Conservation (phyloP, 2,797 vertebrate species). For the Galaxias olidus region DNA sequence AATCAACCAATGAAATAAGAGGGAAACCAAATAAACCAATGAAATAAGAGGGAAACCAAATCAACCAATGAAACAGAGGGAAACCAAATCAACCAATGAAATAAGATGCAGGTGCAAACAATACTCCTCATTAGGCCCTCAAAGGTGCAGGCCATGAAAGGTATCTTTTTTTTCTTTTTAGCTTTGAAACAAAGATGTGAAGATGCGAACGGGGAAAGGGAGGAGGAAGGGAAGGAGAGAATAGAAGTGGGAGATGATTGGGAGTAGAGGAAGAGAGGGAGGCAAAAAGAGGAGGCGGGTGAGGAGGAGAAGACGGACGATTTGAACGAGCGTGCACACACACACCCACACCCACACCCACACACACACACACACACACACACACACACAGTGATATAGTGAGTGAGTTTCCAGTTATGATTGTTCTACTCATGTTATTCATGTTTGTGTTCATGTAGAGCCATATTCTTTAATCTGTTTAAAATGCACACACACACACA, state of each 20-base stretch:
- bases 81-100: too few relatives aligned
- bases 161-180: too few relatives aligned
- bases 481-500: neutral
- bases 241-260: constrained; percentile 24
- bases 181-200: constrained; percentile 5
- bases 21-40: too few relatives aligned
- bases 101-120: too few relatives aligned
- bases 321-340: too few relatives aligned
- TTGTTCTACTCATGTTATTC: neutral
- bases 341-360: neutral
- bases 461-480: neutral
- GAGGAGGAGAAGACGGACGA: too few relatives aligned
- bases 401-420: neutral
- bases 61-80: too few relatives aligned
- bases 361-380: neutral
- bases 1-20: too few relatives aligned
- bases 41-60: too few relatives aligned
- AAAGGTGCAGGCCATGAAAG: too few relatives aligned
- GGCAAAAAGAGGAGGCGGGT: too few relatives aligned
- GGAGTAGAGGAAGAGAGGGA: constrained; percentile 52
- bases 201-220: constrained; percentile 27
- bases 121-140: too few relatives aligned
- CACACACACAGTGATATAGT: neutral
- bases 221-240: constrained; percentile 17
- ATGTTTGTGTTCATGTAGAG: neutral